Evolutionary conservation across 1,140 invertebrate genomes (phyloP).

Genomic region (Aphelenchoides avenae): DNA sequence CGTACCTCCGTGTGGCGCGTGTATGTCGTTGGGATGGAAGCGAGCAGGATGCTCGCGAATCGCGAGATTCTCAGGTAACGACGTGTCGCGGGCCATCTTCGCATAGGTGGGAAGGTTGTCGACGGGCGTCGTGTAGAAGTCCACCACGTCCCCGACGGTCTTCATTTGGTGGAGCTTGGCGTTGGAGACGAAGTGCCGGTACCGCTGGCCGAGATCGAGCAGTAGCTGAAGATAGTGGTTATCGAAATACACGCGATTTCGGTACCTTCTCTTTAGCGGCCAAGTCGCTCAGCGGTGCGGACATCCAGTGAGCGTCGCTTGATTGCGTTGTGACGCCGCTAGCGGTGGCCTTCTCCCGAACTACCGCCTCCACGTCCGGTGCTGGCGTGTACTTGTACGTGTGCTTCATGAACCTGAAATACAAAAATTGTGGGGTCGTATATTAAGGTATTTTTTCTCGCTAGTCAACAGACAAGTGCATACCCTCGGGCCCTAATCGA

Average conservation of each 20-base stretch:
- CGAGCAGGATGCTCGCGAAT: constrained; percentile 48
- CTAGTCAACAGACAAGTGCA: too few species aligned
- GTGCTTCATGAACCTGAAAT: constrained; percentile 39
- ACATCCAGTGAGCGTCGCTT: constrained; percentile 8
- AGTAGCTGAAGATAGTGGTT: constrained; percentile 39
- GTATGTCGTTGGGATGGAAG: constrained; percentile 53
- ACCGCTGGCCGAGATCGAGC: constrained; percentile 25
- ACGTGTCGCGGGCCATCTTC: constrained; percentile 46
- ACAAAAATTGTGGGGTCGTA: too few species aligned
- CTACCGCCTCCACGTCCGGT: constrained; percentile 24
- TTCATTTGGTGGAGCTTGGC: constrained; percentile 46
- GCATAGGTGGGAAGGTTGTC: constrained; percentile 50
- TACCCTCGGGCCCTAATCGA: too few species aligned
- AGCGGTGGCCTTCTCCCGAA: constrained; percentile 13
- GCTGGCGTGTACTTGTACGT: constrained; percentile 33
- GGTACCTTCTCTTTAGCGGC: constrained; percentile 25
- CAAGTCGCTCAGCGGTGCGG: constrained; percentile 14
- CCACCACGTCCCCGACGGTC: constrained; percentile 37
- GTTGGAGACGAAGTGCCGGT: constrained; percentile 49
- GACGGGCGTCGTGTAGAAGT: constrained; percentile 50
- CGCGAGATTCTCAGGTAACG: constrained; percentile 45
- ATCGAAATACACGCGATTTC: constrained; percentile 8
- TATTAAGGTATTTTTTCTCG: too few species aligned
- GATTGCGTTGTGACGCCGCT: constrained; percentile 20
- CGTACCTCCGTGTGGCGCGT: constrained; percentile 46